phyloP scores from a whole-genome alignment of 2,113 vertebrate species.

The Reinhardtius hippoglossoides region DNA sequence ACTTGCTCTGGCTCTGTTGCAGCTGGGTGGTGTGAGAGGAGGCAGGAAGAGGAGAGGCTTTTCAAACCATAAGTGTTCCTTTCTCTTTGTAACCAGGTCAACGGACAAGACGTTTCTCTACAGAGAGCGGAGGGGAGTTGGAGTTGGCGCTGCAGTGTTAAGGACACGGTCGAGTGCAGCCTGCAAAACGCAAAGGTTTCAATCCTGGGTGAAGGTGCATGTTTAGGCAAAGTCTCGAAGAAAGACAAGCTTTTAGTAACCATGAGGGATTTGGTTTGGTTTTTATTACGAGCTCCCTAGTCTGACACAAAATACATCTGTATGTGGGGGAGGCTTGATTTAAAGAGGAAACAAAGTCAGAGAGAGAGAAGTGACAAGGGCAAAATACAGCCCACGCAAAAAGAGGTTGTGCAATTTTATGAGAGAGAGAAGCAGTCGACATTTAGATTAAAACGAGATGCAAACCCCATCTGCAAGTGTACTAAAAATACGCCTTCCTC shows the following conservation, averaged over 20 bases:
- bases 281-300: not conserved
- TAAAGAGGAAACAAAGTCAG: constrained; percentile 4
- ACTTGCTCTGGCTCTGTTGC: constrained; percentile 44
- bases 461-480: not conserved
- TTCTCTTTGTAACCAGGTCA: constrained; percentile 70
- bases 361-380: not conserved
- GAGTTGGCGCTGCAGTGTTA: constrained; percentile 30
- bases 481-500: not conserved
- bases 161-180: constrained; percentile 6
- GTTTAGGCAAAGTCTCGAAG: constrained; percentile 1
- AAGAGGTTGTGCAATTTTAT: constrained; percentile 2
- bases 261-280: constrained; percentile 6
- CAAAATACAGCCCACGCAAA: not conserved
- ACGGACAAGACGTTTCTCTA: constrained; percentile 33
- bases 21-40: constrained; percentile 34
- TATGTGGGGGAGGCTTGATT: constrained; percentile 11
- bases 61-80: constrained; percentile 55
- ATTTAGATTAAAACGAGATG: not conserved
- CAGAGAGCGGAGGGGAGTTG: constrained; percentile 16
- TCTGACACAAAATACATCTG: constrained; percentile 9
- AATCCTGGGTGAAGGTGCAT: not conserved
- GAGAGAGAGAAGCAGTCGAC: not conserved
- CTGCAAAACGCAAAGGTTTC: constrained; percentile 31
- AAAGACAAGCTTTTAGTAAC: constrained; percentile 20
- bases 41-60: constrained; percentile 49